Percentiles rank a stretch among this genome's conserved stretches.
phyloP scores from a whole-genome alignment of 1,140 invertebrate genomes.

The Eupeodes corollae region DNA sequence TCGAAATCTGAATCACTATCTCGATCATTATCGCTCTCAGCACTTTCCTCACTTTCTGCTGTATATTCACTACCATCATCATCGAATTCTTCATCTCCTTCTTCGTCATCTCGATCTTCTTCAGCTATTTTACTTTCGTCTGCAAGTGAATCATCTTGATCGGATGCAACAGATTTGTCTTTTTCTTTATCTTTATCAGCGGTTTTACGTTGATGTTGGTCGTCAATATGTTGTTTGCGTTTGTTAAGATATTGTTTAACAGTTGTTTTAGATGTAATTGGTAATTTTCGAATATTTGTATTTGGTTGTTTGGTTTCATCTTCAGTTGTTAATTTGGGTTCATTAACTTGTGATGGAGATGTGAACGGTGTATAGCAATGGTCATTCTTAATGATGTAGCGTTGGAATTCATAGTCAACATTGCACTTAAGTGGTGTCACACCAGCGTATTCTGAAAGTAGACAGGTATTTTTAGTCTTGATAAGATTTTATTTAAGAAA shows the following conservation, averaged over 20 bases:
- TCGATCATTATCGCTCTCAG: slow-evolving; percentile 32
- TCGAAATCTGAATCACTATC: slow-evolving; percentile 34
- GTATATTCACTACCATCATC: slow-evolving; percentile 27
- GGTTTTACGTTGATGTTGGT: not conserved
- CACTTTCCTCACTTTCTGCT: slow-evolving; percentile 15
- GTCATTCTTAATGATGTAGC: slow-evolving; percentile 47
- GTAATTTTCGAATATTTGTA: slow-evolving; percentile 8
- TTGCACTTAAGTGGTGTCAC: slow-evolving; percentile 20
- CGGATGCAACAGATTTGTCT: not conserved
- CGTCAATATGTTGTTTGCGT: not conserved
- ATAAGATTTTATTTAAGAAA: too few relatives aligned
- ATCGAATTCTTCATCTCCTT: slow-evolving; percentile 27
- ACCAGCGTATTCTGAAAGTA: slow-evolving; percentile 33
- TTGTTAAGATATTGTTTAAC: not conserved
- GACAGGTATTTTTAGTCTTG: not conserved
- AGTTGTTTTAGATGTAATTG: slow-evolving; percentile 4
- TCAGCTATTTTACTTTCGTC: slow-evolving; percentile 15
- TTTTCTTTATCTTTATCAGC: not conserved
- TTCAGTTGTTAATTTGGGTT: slow-evolving; percentile 21
- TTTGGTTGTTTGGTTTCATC: slow-evolving; percentile 16
- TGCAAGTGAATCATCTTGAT: slow-evolving; percentile 15
- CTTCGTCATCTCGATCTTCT: slow-evolving; percentile 23
- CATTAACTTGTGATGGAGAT: slow-evolving; percentile 40
- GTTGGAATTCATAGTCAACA: slow-evolving; percentile 22
- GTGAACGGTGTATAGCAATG: slow-evolving; percentile 54